A percentile compares a stretch with the other conserved stretches of the same genome.
These are phyloP conservation scores for Glaucomys volans DNA, from an alignment of 2,113 vertebrate species.

Conservation along the genomic window DNA sequence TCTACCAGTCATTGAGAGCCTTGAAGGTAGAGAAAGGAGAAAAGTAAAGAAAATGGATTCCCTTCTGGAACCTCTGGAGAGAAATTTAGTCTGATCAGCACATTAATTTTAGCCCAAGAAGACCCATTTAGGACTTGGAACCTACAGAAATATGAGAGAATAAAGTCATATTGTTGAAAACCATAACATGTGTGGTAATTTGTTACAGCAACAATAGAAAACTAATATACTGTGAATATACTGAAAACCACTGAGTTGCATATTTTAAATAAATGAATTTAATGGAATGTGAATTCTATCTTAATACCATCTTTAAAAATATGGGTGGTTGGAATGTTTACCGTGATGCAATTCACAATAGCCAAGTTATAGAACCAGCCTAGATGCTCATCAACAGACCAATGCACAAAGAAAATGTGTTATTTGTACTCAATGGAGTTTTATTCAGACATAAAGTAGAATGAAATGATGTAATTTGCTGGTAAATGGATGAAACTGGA, in stretches of 20 bases:
- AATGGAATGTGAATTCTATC: neutral
- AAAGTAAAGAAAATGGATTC: neutral
- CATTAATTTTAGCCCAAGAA: neutral
- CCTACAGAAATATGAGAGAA: neutral
- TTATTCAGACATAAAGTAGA: too few relatives aligned
- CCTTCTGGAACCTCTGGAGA: neutral
- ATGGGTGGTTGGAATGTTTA: neutral
- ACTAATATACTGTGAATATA: neutral
- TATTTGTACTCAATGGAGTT: too few relatives aligned
- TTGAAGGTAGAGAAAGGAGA: neutral
- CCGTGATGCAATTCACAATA: too few relatives aligned
- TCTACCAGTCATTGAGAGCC: neutral
- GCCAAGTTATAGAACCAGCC: too few relatives aligned
- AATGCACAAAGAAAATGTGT: too few relatives aligned
- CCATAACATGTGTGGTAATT: neutral
- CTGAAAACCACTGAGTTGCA: neutral
- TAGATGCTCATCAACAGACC: too few relatives aligned
- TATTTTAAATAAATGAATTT: neutral
- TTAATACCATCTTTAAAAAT: neutral
- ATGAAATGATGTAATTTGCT: too few relatives aligned
- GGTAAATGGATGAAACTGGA: too few relatives aligned
- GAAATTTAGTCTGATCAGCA: neutral
- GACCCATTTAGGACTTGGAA: neutral
- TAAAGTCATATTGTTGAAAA: neutral
- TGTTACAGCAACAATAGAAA: neutral